Conservation (phyloP, 2,113 vertebrate genomes). For the Cynoglossus semilaevis region DNA sequence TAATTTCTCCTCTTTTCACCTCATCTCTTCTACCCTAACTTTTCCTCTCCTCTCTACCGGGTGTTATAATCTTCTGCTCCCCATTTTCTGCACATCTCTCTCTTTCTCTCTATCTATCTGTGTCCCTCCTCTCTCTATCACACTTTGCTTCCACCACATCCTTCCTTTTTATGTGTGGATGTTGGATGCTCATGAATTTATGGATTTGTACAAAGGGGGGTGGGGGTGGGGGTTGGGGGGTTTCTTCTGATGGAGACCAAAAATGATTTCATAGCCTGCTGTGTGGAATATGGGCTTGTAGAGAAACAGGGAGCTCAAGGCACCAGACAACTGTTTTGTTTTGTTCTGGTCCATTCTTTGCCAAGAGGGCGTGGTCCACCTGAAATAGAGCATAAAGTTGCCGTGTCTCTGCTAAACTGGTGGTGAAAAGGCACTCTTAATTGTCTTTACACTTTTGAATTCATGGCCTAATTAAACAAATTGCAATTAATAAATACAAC, state of each 20-base stretch:
- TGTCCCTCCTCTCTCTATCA: constrained; percentile 42
- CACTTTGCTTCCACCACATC: constrained; percentile 53
- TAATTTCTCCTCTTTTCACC: no score
- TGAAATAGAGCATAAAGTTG: constrained; percentile 53
- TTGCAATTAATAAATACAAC: no score
- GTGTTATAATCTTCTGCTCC: constrained; percentile 11
- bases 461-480: background rate
- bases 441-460: constrained; percentile 11
- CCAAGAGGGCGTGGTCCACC: constrained; percentile 55
- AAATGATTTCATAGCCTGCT: constrained; percentile 71
- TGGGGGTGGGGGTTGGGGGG: constrained; percentile 47
- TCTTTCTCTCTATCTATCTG: constrained; percentile 5
- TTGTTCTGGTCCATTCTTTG: constrained; percentile 64
- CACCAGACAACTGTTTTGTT: constrained; percentile 61
- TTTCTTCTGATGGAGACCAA: constrained; percentile 63
- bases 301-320: constrained; percentile 54
- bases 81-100: constrained; percentile 4
- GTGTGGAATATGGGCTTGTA: constrained; percentile 61
- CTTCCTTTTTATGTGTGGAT: constrained; percentile 63
- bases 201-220: constrained; percentile 63
- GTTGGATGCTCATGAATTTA: constrained; percentile 74
- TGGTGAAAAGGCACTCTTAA: constrained; percentile 41
- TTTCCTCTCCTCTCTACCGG: constrained; percentile 29
- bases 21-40: constrained; percentile 11
- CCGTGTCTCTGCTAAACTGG: constrained; percentile 33